Conservation (phyloP, 92 coral and sea anemone species). For the Plumapathes pennacea region DNA sequence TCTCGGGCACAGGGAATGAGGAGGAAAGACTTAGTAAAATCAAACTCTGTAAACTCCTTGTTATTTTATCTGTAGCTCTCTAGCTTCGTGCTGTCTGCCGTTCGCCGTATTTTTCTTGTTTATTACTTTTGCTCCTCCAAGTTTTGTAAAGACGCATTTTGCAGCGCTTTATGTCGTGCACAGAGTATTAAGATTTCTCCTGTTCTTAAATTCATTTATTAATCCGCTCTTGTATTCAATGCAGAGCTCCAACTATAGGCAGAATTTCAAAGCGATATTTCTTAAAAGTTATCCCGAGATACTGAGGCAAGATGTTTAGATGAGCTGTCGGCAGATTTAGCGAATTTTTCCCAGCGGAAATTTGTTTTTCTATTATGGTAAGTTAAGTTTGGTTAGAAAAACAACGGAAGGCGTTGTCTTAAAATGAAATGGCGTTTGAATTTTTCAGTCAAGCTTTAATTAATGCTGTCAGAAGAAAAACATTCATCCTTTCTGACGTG, state of each 20-base stretch:
- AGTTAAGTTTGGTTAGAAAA: too few relatives aligned
- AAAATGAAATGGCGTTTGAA: too few relatives aligned
- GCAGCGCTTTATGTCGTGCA: not conserved
- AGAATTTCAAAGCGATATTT: not conserved
- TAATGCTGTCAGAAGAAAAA: too few relatives aligned
- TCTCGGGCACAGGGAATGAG: slow-evolving; percentile 14
- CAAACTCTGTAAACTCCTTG: too few relatives aligned
- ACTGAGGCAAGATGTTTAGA: too few relatives aligned
- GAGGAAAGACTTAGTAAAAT: slow-evolving; percentile 12
- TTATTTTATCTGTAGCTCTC: too few relatives aligned
- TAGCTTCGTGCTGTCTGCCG: not conserved
- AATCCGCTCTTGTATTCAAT: slow-evolving; percentile 5
- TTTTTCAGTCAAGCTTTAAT: too few relatives aligned
- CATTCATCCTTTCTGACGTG: too few relatives aligned
- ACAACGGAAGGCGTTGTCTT: too few relatives aligned
- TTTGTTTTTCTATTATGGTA: too few relatives aligned
- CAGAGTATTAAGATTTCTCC: not conserved
- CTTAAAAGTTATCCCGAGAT: not conserved
- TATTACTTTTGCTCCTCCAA: not conserved
- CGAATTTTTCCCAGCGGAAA: too few relatives aligned
- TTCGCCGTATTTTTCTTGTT: not conserved
- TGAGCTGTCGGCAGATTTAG: too few relatives aligned
- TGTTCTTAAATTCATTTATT: not conserved
- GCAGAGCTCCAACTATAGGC: slow-evolving; percentile 11
- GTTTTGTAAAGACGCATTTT: not conserved